A percentile compares a stretch with the other conserved stretches of the same genome.
Evolutionary conservation across 1,140 invertebrate species (phyloP).

Genomic region (Rhyacophila brunnea): DNA sequence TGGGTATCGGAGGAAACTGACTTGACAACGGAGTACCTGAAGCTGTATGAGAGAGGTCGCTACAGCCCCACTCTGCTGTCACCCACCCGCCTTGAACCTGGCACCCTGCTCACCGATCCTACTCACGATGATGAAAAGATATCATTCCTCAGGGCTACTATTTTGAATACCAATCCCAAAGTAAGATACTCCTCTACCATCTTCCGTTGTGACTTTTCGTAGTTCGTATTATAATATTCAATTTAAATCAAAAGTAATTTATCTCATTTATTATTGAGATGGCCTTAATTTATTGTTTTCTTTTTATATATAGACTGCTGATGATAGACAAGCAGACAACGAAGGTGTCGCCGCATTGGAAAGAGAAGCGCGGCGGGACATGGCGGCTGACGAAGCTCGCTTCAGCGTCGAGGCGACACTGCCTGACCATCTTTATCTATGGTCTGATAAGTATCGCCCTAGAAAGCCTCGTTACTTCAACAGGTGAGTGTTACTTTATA

Average conservation of each 20-base stretch:
- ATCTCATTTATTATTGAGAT: no score
- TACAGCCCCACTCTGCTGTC: slow-evolving; percentile 82
- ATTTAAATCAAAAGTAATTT: no score
- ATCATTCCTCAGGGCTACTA: slow-evolving; percentile 66
- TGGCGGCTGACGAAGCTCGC: slow-evolving; percentile 84
- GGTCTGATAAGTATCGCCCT: slow-evolving; percentile 98
- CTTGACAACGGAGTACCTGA: slow-evolving; percentile 61
- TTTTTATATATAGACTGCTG: no score
- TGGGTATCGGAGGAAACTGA: slow-evolving; percentile 50
- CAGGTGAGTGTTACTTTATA: no score
- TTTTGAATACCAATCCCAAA: slow-evolving; percentile 31
- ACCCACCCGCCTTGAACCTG: slow-evolving; percentile 74
- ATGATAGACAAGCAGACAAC: no score
- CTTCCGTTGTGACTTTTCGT: no score
- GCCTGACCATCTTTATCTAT: slow-evolving; percentile 86
- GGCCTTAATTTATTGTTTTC: no score
- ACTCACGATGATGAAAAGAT: slow-evolving; percentile 78
- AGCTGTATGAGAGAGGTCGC: slow-evolving; percentile 73
- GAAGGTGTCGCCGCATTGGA: slow-evolving; percentile 58
- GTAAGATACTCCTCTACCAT: no score
- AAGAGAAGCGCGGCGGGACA: slow-evolving; percentile 83
- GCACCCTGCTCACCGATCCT: slow-evolving; percentile 75
- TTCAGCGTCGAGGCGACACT: slow-evolving; percentile 90
- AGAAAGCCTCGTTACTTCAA: slow-evolving; percentile 98
- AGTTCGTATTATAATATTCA: no score